Percentiles rank a stretch among this genome's conserved stretches.
Conservation (phyloP, 1,140 invertebrate species). For the Spodoptera frugiperda region DNA sequence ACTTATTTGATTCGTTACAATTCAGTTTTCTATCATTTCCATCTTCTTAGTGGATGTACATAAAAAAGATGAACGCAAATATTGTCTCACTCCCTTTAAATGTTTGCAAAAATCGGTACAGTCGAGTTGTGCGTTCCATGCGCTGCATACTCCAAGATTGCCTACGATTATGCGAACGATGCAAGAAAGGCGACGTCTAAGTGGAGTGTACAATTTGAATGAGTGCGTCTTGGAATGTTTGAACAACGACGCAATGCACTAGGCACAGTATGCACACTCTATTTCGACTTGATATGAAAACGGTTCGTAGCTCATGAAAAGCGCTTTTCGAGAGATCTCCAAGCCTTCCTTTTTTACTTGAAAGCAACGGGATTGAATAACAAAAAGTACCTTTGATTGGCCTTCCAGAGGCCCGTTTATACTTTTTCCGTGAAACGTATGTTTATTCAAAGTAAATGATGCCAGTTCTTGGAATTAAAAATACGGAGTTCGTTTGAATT, state of each 20-base stretch:
- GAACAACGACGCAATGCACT: conserved; percentile 59
- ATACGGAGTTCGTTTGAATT: conserved; percentile 21
- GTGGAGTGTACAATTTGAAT: conserved; percentile 66
- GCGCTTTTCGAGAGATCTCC: conserved; percentile 58
- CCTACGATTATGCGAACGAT: conserved; percentile 65
- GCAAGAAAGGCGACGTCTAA: conserved; percentile 59
- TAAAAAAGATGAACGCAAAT: conserved; percentile 7
- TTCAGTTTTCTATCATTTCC: no score
- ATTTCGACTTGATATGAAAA: conserved; percentile 71
- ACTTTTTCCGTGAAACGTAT: conserved; percentile 23
- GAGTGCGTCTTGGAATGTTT: conserved; percentile 75
- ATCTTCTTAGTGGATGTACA: no score
- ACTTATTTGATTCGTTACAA: no score
- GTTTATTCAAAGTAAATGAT: conserved; percentile 33
- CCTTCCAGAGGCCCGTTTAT: conserved; percentile 48
- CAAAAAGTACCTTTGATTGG: conserved; percentile 71
- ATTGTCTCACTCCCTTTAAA: background rate
- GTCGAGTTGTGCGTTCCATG: conserved; percentile 17
- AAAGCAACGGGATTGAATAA: conserved; percentile 70
- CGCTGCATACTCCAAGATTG: conserved; percentile 52
- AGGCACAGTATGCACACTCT: conserved; percentile 76
- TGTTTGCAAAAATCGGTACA: no score
- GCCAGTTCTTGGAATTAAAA: conserved; percentile 1
- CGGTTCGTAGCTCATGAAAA: conserved; percentile 56
- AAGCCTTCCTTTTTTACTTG: conserved; percentile 53